Evolutionary conservation across 2,797 vertebrate species (phyloP).

Genomic region (Falco rusticolus): DNA sequence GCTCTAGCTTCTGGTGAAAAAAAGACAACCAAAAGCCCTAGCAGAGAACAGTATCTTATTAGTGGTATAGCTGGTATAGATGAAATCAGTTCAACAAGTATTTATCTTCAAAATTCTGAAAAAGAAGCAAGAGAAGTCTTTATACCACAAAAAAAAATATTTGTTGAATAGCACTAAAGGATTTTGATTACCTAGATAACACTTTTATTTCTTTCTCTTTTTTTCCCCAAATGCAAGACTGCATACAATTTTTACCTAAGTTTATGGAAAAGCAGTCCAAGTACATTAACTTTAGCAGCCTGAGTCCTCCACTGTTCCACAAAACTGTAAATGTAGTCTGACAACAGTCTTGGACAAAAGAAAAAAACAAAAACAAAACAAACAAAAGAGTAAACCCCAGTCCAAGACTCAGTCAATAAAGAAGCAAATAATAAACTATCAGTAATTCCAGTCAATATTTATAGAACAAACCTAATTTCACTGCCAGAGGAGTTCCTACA

Average conservation of each 20-base stretch:
- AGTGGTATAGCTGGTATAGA: background rate
- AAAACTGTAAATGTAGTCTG: background rate
- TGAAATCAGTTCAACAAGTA: background rate
- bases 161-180: background rate
- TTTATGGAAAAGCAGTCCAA: background rate
- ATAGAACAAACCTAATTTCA: background rate
- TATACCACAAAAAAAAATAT: background rate
- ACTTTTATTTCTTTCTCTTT: background rate
- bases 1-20: background rate
- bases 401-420: background rate
- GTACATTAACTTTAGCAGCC: background rate
- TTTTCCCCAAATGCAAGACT: background rate
- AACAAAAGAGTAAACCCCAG: background rate
- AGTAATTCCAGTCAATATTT: background rate
- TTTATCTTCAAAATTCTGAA: background rate
- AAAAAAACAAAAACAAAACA: background rate
- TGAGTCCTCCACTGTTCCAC: background rate
- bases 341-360: background rate
- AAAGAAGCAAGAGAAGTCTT: background rate
- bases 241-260: background rate
- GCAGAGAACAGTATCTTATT: background rate
- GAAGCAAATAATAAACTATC: background rate
- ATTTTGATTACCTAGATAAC: background rate
- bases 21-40: background rate
- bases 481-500: background rate